Evolutionary conservation across 2,113 vertebrate genomes (phyloP), one percentile per base, ranked within the genome.

Genomic region (Ranitomeya variabilis): DNA sequence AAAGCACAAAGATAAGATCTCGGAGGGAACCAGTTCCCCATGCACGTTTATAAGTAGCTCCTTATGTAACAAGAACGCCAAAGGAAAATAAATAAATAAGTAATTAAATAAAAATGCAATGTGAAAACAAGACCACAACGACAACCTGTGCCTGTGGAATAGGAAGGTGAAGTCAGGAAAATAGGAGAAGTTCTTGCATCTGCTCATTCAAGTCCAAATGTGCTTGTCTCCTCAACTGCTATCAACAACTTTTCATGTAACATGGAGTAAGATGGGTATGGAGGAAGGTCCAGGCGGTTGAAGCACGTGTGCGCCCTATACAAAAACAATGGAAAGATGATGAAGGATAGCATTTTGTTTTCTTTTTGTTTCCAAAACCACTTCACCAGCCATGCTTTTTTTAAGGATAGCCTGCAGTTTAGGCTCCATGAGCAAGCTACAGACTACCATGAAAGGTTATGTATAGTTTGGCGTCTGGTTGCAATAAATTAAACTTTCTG

Each of bases 151-250:
- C 92, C 59, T 92, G 89, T 91, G 87, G 92, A 91, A 90, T 92
- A 91, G 89, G 91, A 91, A 90, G 89, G 74, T 92, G 92, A 92
- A 90, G 91, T 94, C 92, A 91, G 91, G 91, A 92, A 92, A 92
- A 92, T 66, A 90, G 81, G 90, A 91, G 88, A 90, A 74, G 88
- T 91, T 88, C 83, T 90, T 91, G 90, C 89, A 91, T 59, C 52
- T 89, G 88, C 90, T 99, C 94, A 99, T 94, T 99, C 98, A 90
- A 99, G 95, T 92, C 98, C 98, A 92, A 99, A 99, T 13, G 97
- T 99, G 94, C 97, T 99, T 87, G 98, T 99, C 94, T 99, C 98
- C 95, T 99, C 98, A 92, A 99, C 98, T 21, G 98, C 98, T 23
- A 96, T 96, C 90, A 99, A 93, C 88, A 99, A 92, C 92, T 99